Conservation (phyloP, 1,140 invertebrate genomes). For the Brachionus asplanchnoidis region DNA sequence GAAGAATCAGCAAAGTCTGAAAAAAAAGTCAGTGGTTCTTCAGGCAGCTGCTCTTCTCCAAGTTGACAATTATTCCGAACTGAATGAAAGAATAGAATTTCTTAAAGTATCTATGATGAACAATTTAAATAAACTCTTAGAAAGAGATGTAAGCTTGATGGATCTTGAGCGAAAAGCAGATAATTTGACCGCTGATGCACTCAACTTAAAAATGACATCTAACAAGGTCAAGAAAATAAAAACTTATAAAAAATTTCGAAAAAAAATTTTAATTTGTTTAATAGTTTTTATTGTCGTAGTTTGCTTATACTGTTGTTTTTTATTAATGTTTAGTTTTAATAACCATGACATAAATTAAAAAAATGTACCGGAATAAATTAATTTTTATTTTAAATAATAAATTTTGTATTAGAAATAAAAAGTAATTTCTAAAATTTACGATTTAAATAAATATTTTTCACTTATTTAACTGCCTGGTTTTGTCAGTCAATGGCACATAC, state of each 20-base stretch:
- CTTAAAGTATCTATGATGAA: not conserved
- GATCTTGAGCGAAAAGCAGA: conserved; percentile 20
- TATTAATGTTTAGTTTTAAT: not conserved
- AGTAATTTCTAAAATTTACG: too few relatives aligned
- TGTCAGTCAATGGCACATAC: conserved; percentile 92
- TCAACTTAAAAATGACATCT: not conserved
- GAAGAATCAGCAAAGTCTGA: not conserved
- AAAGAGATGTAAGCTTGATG: conserved; percentile 12
- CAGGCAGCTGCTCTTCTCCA: not conserved
- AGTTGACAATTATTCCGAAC: not conserved
- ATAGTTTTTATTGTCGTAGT: not conserved
- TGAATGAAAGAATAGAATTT: not conserved
- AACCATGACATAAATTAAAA: not conserved
- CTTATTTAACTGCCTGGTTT: conserved; percentile 62
- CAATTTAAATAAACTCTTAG: not conserved
- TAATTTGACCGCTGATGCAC: not conserved
- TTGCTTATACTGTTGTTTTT: not conserved
- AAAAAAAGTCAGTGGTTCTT: conserved; percentile 4
- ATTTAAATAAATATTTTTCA: not conserved
- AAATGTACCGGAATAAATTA: too few relatives aligned
- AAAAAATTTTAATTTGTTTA: not conserved
- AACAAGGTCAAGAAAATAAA: not conserved
- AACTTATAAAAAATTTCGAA: not conserved
- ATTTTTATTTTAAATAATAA: too few relatives aligned
- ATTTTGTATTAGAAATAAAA: too few relatives aligned